phyloP scores from a whole-genome alignment of 2,113 vertebrate species.

The Eira barbara region DNA sequence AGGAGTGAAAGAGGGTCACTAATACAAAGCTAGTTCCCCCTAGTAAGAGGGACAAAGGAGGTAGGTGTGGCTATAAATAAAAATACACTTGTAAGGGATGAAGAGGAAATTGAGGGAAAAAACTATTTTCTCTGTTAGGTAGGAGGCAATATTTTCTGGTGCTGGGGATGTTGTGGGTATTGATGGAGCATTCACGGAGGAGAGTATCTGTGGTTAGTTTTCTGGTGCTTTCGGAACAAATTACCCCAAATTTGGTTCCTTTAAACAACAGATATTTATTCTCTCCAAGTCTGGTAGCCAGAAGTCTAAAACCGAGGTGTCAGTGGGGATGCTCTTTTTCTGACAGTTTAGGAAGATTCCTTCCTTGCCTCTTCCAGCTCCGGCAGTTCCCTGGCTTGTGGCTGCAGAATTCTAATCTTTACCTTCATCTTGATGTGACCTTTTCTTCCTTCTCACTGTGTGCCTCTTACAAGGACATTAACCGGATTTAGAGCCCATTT shows the following conservation, averaged over 20 bases:
- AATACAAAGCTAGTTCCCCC: background rate
- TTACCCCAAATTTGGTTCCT: background rate
- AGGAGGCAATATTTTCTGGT: background rate
- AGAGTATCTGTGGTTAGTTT: background rate
- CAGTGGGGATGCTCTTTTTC: accelerated
- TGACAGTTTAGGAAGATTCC: background rate
- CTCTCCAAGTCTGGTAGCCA: background rate
- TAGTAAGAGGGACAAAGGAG: background rate
- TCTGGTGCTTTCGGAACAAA: background rate
- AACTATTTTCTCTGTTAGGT: background rate
- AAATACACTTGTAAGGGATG: background rate
- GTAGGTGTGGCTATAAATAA: background rate
- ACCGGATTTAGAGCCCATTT: background rate
- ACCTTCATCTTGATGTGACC: background rate
- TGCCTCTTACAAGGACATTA: background rate
- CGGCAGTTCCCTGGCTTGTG: background rate
- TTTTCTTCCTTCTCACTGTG: background rate
- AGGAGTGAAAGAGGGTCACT: background rate
- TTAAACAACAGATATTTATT: background rate
- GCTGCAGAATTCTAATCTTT: background rate
- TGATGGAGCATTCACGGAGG: background rate
- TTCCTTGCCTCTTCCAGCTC: background rate
- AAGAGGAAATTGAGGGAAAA: background rate
- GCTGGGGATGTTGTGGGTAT: background rate
- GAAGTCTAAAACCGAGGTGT: background rate